phyloP scores from a whole-genome alignment of 2,888 invertebrate genomes.

The Cryptocephalus moraei region DNA sequence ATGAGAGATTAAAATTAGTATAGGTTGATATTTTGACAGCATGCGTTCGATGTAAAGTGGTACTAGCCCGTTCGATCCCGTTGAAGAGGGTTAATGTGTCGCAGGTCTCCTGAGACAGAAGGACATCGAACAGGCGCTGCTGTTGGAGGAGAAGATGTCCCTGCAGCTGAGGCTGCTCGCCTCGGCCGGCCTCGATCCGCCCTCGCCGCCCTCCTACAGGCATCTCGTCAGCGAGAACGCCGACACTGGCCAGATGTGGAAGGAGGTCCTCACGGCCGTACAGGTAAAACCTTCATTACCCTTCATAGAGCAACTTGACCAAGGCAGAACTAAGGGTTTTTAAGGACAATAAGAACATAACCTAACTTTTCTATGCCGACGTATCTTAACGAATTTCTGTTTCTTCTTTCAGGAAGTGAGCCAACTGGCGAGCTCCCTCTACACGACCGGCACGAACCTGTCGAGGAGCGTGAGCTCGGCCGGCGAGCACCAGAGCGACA shows the following conservation, averaged over 20 bases:
- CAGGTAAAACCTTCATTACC: no score
- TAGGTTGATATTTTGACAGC: no score
- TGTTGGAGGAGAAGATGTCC: slow-evolving; percentile 83
- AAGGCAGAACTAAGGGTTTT: no score
- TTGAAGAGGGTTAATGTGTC: slow-evolving; percentile 6
- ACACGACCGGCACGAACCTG: slow-evolving; percentile 65
- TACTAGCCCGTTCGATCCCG: no score
- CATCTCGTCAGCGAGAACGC: slow-evolving; percentile 66
- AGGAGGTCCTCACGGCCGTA: slow-evolving; percentile 67
- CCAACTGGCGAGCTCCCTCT: slow-evolving; percentile 62
- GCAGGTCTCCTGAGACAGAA: slow-evolving; percentile 76
- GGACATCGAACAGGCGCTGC: slow-evolving; percentile 74
- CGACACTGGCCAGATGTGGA: slow-evolving; percentile 71
- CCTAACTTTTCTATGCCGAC: no score
- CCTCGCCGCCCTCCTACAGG: slow-evolving; percentile 59
- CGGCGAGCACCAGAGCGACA: slow-evolving; percentile 81
- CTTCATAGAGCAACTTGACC: no score
- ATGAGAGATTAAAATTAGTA: no score
- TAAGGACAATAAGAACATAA: no score
- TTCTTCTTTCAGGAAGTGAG: slow-evolving; percentile 51
- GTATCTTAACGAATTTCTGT: no score
- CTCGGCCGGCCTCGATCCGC: slow-evolving; percentile 54
- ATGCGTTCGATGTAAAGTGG: no score
- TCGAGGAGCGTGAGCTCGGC: slow-evolving; percentile 89
- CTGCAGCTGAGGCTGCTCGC: slow-evolving; percentile 69